These are phyloP conservation scores for Scolopax mira DNA, from an alignment of 2,113 vertebrate species.

Conservation along the genomic window DNA sequence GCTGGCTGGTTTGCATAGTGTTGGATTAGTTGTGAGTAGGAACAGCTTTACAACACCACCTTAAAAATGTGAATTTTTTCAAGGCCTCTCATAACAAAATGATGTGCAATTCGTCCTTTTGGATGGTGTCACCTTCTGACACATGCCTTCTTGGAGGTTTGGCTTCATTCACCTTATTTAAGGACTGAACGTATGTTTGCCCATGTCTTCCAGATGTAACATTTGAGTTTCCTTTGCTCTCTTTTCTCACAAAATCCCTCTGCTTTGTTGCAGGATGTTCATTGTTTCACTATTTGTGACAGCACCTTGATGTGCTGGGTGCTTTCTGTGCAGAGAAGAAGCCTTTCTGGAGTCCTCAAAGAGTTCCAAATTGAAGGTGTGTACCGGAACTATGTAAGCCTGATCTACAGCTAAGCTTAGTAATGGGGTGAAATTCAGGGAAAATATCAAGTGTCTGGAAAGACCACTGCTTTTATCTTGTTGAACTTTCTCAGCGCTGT, in stretches of 20 bases:
- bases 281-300: no score
- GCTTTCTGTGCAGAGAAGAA: neutral
- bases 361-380: neutral
- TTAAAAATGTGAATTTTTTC: neutral
- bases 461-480: neutral
- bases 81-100: neutral
- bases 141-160: neutral
- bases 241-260: neutral
- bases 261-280: neutral
- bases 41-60: neutral
- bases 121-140: neutral
- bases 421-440: neutral
- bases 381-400: neutral
- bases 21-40: neutral
- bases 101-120: rapidly evolving
- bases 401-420: neutral
- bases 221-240: neutral
- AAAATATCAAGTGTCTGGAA: neutral
- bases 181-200: neutral
- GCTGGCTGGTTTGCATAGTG: neutral
- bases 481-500: neutral
- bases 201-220: neutral
- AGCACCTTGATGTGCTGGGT: no score
- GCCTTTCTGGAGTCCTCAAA: neutral
- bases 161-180: neutral